phyloP scores from a whole-genome alignment of 2,888 invertebrate genomes.

The Hylaea fasciaria region DNA sequence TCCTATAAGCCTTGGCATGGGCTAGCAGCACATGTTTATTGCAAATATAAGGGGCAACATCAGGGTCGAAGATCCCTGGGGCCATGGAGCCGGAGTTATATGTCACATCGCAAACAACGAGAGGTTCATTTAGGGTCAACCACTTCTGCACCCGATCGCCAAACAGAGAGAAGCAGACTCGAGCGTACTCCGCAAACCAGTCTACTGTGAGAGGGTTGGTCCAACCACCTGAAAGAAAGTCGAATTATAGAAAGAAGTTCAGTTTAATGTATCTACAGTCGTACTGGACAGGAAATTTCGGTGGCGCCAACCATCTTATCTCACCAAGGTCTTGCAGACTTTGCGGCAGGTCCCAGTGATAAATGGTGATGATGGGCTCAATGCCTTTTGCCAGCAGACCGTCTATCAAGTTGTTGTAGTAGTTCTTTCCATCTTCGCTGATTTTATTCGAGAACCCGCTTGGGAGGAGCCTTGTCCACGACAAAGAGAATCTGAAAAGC shows the following conservation, averaged over 20 bases:
- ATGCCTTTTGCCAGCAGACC: constrained; percentile 77
- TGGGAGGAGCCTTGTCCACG: constrained; percentile 84
- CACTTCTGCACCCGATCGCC: constrained; percentile 52
- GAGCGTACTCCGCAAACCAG: constrained; percentile 49
- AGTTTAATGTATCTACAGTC: too few relatives aligned
- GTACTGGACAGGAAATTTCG: too few relatives aligned
- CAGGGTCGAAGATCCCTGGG: constrained; percentile 32
- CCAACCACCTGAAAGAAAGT: constrained; percentile 18
- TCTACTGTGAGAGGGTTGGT: constrained; percentile 45
- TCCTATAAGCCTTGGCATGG: constrained; percentile 84
- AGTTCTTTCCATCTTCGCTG: constrained; percentile 76
- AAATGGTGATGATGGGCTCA: constrained; percentile 77
- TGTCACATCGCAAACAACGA: constrained; percentile 21
- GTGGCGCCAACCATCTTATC: background rate
- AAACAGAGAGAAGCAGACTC: constrained; percentile 42
- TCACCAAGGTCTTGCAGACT: constrained; percentile 60
- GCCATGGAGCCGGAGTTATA: constrained; percentile 48
- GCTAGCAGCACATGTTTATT: constrained; percentile 86
- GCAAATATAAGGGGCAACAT: constrained; percentile 38
- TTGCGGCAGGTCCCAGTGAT: constrained; percentile 76
- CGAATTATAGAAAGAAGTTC: too few relatives aligned
- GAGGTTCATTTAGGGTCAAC: constrained; percentile 48
- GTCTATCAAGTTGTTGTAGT: constrained; percentile 81
- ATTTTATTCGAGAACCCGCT: constrained; percentile 61
- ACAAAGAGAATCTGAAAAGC: constrained; percentile 74